Base-by-base conservation (phyloP, 2,888 invertebrate genomes). In the Erynnis tages region DNA sequence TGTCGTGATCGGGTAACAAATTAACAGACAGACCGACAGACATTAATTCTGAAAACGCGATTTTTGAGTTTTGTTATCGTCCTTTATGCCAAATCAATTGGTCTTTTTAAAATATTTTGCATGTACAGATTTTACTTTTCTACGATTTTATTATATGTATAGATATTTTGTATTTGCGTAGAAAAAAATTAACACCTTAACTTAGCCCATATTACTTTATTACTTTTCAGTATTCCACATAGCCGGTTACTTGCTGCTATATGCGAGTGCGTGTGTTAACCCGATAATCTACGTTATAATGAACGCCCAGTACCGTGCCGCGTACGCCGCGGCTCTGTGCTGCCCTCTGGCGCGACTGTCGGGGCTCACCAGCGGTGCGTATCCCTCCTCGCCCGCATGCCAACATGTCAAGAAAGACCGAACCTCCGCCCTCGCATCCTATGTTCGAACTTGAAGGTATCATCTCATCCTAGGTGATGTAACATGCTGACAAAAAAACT, bases 251-350 rank as follows among this genome's bases (percentile, higher is more conserved):
- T 91, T 97, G 30, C 91, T 97, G 67, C 91, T 97, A 65, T 97
- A 97, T 85, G 91, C 96, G 65, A 96, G 97, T 45, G 94, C 97
- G 14, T 97, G 97, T 87, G 94, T 97, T 59, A 97, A 97, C 84
- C 97, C 97, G 1, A 95, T 97, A 62, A 96, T 97, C 79, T 97
- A 97, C 87, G 97, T 97, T 56, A 96, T 97, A 65, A 97, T 97
- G 96, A 97, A 97, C 84, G 96, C 96, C 73, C 97, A 96, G 76
- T 97, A 97, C 82, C 91, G 97, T 59, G 95, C 96, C 66, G 97
- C 97, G 44, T 97, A 97, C 86, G 94, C 94, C 60, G 93, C 94
- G 0, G 94, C 96, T 4, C 90, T 96, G 55, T 92, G 93, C 77
- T 94, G 94, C 73, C 87, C 91, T 25, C 84, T 91, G 8, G 73